Conservation (phyloP, 2,113 vertebrate genomes). For the Edolisoma coerulescens region DNA sequence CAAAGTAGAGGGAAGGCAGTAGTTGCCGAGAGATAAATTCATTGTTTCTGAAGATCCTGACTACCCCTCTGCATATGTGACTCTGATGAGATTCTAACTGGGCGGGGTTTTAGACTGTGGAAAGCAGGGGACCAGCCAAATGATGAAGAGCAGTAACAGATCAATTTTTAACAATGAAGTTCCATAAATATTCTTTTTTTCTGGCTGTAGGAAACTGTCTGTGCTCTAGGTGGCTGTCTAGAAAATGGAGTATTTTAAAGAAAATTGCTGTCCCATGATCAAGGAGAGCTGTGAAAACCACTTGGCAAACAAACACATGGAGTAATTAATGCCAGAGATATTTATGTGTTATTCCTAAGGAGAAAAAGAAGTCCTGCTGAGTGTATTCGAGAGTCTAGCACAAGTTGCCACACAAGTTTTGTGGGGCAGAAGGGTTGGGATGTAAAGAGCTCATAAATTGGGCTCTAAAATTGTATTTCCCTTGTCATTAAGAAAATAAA, state of each 20-base stretch:
- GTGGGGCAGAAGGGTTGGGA: background rate
- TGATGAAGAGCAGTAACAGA: background rate
- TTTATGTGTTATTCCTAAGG: background rate
- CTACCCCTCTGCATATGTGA: background rate
- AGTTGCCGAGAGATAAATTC: background rate
- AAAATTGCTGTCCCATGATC: slow-evolving; percentile 9
- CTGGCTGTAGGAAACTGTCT: background rate
- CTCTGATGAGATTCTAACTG: background rate
- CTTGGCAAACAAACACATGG: background rate
- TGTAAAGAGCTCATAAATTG: background rate
- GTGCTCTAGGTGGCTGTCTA: background rate
- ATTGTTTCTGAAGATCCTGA: background rate
- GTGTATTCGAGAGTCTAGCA: background rate
- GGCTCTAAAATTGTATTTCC: background rate
- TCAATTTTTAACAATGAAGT: background rate
- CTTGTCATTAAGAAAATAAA: background rate
- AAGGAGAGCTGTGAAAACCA: slow-evolving; percentile 2
- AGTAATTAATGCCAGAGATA: background rate
- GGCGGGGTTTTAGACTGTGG: background rate
- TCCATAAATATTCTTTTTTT: background rate
- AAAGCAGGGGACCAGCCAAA: background rate
- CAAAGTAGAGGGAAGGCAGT: background rate
- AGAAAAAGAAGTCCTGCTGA: background rate
- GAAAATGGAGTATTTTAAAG: slow-evolving; percentile 13
- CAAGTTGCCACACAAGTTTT: background rate